Evolutionary conservation across 2,888 invertebrate genomes (phyloP).

Genomic region (Eupeodes luniger): DNA sequence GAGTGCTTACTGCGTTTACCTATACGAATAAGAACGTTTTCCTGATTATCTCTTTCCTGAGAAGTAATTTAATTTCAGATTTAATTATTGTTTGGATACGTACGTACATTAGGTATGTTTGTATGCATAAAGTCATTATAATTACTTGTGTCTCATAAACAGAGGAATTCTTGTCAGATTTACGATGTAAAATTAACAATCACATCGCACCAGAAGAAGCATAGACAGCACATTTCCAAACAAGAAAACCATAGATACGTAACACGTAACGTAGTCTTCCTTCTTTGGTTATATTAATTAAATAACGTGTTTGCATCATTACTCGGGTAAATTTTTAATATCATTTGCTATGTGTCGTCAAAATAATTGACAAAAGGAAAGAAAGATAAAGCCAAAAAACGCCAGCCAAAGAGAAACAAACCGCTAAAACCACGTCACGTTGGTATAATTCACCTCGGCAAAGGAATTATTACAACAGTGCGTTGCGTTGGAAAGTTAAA

Average conservation of each 20-base stretch:
- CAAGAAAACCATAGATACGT: not conserved
- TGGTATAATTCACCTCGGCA: conserved; percentile 5
- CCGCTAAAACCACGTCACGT: conserved; percentile 41
- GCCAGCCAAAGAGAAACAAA: not conserved
- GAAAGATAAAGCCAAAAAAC: not conserved
- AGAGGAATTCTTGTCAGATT: not conserved
- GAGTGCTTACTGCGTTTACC: not conserved
- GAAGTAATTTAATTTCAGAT: not conserved
- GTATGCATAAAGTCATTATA: conserved; percentile 1
- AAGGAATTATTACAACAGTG: conserved; percentile 32
- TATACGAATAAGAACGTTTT: not conserved
- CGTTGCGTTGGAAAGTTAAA: not conserved
- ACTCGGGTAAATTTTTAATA: conserved; percentile 42
- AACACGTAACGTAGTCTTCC: too few species aligned
- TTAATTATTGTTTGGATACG: conserved; percentile 2
- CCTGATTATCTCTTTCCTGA: not conserved
- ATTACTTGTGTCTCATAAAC: conserved; percentile 9
- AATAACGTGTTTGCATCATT: conserved; percentile 54
- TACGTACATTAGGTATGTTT: not conserved
- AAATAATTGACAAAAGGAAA: conserved; percentile 35
- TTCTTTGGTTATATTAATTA: conserved; percentile 61
- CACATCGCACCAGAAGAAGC: not conserved
- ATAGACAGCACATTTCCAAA: not conserved
- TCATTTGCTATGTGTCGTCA: conserved; percentile 33
- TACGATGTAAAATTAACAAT: conserved; percentile 39